Base-by-base conservation (phyloP, 2,113 vertebrate genomes). In the Coturnix japonica region DNA sequence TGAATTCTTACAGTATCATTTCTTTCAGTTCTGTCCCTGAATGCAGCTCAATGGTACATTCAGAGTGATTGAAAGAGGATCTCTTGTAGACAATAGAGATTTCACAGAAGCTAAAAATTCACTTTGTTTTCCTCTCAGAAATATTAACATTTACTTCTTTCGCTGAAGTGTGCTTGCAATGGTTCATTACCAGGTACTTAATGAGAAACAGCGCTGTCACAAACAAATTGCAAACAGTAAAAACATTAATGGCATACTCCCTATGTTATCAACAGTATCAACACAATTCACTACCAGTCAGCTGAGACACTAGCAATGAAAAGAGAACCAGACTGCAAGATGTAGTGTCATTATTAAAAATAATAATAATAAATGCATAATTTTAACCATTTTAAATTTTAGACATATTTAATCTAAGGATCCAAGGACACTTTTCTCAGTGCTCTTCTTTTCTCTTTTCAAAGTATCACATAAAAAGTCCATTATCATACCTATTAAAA, bases 151-250 rank as follows among this genome's bases (percentile, higher is more conserved):
- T 83, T 87, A 63, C 43, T 79, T 13, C 41, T 79, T 90, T 81
- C 65, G 79, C 75, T 80, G 61, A 31, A 67, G 64, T 91, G 49
- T 59, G 47, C 89, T 76, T 89, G 78, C 81, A 93, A 87, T 92
- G 91, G 89, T 81, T 95, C 92, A 87, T 96, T 94, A 96, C 57
- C 75, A 95, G 63, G 74, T 93, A 91, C 54, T 84, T 90, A 96
- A 93, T 93, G 81, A 94, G 73, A 87, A 91, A 96, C 67, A 79
- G 63, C 56, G 37, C 76, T 91, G 83, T 95, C 94, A 93, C 70
- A 92, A 92, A 0, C 66, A 75, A 84, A 77, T 7, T 85, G 63
- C 41, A 78, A 90, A 90, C 81, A 93, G 80, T 79, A 81, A 73
- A 91, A 95, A 70, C 49, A 64, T 69, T 54, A 85, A 75, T 63